Base-by-base conservation (phyloP, 2,888 invertebrate genomes). In the Lamellibrachia columna region DNA sequence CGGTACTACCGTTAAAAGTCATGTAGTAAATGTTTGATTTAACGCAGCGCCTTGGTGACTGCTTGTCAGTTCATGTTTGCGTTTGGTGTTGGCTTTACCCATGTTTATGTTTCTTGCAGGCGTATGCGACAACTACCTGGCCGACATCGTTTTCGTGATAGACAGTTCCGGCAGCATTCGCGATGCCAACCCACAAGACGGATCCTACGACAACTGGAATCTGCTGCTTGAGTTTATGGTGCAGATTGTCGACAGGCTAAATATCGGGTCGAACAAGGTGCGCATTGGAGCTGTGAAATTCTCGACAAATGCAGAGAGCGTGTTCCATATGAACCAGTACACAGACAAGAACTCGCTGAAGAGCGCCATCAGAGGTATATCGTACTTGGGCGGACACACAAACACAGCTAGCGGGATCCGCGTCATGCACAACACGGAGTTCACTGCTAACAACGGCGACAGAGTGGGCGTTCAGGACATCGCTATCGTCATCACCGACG, bases 401-500 rank as follows among this genome's bases (percentile, higher is more conserved):
- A 93, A 93, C 91, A 93, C 93, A 1, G 52, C 92, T 2, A 92
- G 92, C 4, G 93, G 91, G 2, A 90, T 93, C 52, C 60, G 93
- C 22, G 55, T 28, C 75, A 93, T 93, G 92, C 1, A 90, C 9
- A 11, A 28, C n/a, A 52, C 52, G 2, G 92, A 92, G 91, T 93
- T 93, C 91, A 92, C 91, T 8, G n/a, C 40, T 0, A n/a, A 7
- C 4, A 92, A 55, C 52, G 93, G 93, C 28, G 93, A 93, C 92
- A 40, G 93, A 53, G 90, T 58, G 4, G 15, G 28, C 22, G 93
- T 90, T 2, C 58, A 28, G 40, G 93, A 93, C 53, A 60, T 93
- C n/a, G 93, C 93, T n/a, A 93, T 93, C 53, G 92, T 93, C 22
- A 92, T 93, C 28, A 93, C 93, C 9, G 93, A 93, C 53, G 93